A percentile compares a stretch with the other conserved stretches of the same genome.
phyloP scores from a whole-genome alignment of 92 coral and sea anemone species.

The Actinernus sp. region DNA sequence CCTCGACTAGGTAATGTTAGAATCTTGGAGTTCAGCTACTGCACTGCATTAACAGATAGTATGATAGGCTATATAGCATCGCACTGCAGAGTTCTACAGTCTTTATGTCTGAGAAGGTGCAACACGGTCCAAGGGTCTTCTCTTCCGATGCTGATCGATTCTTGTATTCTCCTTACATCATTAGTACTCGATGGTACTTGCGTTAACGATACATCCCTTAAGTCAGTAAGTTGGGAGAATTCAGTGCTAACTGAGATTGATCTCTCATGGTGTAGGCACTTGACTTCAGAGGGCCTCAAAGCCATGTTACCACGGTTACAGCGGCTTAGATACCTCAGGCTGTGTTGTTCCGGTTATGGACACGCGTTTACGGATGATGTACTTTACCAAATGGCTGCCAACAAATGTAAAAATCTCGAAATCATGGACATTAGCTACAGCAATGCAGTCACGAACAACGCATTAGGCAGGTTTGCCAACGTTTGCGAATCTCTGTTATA shows the following conservation, averaged over 20 bases:
- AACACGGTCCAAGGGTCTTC: conserved; percentile 67
- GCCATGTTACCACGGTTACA: conserved; percentile 66
- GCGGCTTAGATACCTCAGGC: conserved; percentile 68
- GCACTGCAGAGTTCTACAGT: conserved; percentile 48
- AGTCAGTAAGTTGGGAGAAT: conserved; percentile 66
- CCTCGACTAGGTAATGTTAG: conserved; percentile 44
- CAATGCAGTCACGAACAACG: conserved; percentile 65
- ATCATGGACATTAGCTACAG: conserved; percentile 91
- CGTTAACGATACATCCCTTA: conserved; percentile 57
- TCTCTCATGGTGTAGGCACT: conserved; percentile 90
- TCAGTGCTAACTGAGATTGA: conserved; percentile 77
- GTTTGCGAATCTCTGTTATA: conserved; percentile 57
- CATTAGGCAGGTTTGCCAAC: conserved; percentile 49
- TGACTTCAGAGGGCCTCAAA: conserved; percentile 71
- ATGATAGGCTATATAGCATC: conserved; percentile 56
- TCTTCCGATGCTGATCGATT: conserved; percentile 56
- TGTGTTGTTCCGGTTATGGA: conserved; percentile 95
- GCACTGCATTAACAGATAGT: conserved; percentile 69
- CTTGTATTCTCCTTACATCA: conserved; percentile 69
- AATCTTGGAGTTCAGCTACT: conserved; percentile 88
- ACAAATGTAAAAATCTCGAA: conserved; percentile 42
- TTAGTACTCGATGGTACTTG: conserved; percentile 89
- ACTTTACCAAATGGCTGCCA: conserved; percentile 57
- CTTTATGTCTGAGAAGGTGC: conserved; percentile 83
- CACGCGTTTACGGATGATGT: conserved; percentile 91